Percentiles rank a stretch among this genome's conserved stretches.
phyloP scores from a whole-genome alignment of 2,888 invertebrate species.

The Lasioglossum morio region DNA sequence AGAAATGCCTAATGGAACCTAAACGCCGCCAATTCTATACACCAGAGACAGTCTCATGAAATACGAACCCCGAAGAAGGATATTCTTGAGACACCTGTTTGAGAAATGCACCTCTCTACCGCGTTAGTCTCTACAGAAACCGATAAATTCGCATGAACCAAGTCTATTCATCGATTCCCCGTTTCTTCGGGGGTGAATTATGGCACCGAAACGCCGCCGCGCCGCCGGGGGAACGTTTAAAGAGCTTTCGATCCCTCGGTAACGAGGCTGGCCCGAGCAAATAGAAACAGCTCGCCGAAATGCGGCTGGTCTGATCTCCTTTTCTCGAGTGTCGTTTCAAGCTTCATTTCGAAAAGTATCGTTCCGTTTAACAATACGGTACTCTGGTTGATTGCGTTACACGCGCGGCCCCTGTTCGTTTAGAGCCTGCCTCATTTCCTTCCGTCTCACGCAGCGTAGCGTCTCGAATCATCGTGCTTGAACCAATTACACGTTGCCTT shows the following conservation, averaged over 20 bases:
- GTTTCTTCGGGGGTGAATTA: background rate
- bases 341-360: constrained; percentile 1
- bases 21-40: background rate
- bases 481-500: constrained; percentile 10
- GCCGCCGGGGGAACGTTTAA: background rate
- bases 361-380: background rate
- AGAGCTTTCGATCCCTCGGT: background rate
- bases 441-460: background rate
- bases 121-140: background rate
- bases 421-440: background rate
- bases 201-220: background rate
- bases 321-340: background rate
- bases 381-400: constrained; percentile 14
- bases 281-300: background rate
- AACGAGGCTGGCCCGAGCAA: background rate
- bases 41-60: background rate
- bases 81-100: background rate
- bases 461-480: constrained; percentile 10
- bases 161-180: constrained; percentile 11
- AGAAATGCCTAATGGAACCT: background rate
- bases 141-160: constrained; percentile 2
- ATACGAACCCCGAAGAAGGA: background rate
- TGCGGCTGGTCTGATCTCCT: background rate
- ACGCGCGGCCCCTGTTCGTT: background rate
- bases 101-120: background rate